Base-by-base conservation (phyloP, 2,113 vertebrate species). In the Psittacara wagleri region DNA sequence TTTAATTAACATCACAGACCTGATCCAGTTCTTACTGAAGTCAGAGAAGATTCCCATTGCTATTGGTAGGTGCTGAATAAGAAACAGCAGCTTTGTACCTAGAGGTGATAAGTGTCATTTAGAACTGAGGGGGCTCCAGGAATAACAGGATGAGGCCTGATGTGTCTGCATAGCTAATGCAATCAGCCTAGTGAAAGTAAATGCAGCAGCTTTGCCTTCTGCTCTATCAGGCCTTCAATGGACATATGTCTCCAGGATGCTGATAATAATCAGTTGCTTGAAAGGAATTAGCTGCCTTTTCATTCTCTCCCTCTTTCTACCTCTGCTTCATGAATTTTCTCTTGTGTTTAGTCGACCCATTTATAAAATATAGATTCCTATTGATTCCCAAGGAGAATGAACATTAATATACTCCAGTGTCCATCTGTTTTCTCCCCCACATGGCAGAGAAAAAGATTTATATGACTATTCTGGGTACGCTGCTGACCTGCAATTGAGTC, bases 321-420 rank as follows among this genome's bases (percentile, higher is more conserved):
- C 91, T 66, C 59, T 57, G 37, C 94, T 92, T 76, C 80, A 62
- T 83, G 92, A 96, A 94, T 97, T 97, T 95, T 82, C 92, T 92
- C 57, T 75, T 61, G 8, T 90, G 83, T 92, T 91, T 92, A 93
- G 77, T 41, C 35, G 88, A 92, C 75, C 95, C 80, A 51, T 95
- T 97, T 97, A 96, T 97, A 95, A 96, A 97, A 96, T 96, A 96
- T 92, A 92, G 70, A 75, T 96, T 86, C 88, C 81, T 94, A 97
- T 96, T 96, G 97, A 97, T 97, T 96, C 95, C 91, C 90, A 19
- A 57, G 54, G 90, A 96, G 89, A 95, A 62, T 86, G 94, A 93
- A 78, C 95, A 94, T 80, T 79, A 83, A 87, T 89, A 94, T 27
- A 72, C 81, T 94, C 92, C 23, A 52, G 68, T 86, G 88, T 84